These are phyloP conservation scores for Peromyscus polionotus DNA, from an alignment of 2,113 vertebrate species.

Conservation along the genomic window DNA sequence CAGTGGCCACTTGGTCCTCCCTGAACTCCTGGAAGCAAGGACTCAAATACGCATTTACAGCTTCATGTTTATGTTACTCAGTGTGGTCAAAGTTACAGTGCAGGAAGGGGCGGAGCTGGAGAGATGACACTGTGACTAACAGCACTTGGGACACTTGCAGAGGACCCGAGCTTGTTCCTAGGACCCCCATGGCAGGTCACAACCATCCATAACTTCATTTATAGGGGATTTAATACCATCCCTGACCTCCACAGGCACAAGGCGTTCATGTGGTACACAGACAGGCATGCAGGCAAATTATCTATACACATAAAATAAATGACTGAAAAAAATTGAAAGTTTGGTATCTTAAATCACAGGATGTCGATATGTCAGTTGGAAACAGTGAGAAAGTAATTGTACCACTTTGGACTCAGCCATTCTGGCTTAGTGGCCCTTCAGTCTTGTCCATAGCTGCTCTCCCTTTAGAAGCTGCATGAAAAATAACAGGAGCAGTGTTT, in stretches of 20 bases:
- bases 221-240: not conserved
- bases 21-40: not conserved
- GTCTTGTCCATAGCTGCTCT: constrained; percentile 21
- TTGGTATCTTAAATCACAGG: not conserved
- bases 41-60: not conserved
- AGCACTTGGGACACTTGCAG: not conserved
- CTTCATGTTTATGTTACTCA: not conserved
- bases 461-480: constrained; percentile 23
- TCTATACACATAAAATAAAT: not conserved
- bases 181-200: not conserved
- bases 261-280: not conserved
- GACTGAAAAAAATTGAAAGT: not conserved
- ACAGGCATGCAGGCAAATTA: not conserved
- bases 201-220: not conserved
- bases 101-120: not conserved
- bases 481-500: constrained; percentile 22
- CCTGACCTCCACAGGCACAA: not conserved
- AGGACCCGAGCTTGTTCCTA: not conserved
- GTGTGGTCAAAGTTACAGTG: not conserved
- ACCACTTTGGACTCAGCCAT: not conserved
- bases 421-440: not conserved
- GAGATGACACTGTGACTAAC: not conserved
- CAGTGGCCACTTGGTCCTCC: not conserved
- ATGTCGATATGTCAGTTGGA: not conserved
- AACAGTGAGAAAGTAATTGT: constrained; percentile 6